Percentiles rank a stretch among this genome's conserved stretches.
Evolutionary conservation across 2,888 invertebrate genomes (phyloP).

Genomic region (Rhagophthalmus giganteus): DNA sequence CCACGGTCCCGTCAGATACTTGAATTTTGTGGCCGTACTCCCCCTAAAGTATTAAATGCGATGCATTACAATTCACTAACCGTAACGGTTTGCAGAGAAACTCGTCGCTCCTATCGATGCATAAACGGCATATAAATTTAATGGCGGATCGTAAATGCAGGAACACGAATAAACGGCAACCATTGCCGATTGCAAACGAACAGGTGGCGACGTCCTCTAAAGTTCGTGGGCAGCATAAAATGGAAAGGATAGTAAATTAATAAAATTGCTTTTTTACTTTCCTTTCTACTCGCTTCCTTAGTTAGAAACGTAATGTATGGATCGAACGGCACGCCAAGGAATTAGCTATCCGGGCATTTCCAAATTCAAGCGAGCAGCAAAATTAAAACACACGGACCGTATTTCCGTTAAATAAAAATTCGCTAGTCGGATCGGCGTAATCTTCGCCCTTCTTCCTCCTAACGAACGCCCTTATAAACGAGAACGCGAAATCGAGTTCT

Average conservation of each 20-base stretch:
- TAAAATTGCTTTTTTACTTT: slow-evolving; percentile 41
- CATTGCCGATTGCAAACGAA: slow-evolving; percentile 36
- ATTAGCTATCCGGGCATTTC: too few relatives aligned
- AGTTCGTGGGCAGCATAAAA: slow-evolving; percentile 31
- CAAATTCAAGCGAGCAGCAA: too few relatives aligned
- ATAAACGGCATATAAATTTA: slow-evolving; percentile 25
- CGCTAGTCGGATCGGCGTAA: too few relatives aligned
- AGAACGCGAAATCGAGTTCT: too few relatives aligned
- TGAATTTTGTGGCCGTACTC: slow-evolving; percentile 1
- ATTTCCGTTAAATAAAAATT: too few relatives aligned
- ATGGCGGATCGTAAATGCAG: slow-evolving; percentile 21
- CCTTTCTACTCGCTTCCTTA: slow-evolving; percentile 28
- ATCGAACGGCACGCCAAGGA: slow-evolving; percentile 7
- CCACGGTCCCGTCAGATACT: slow-evolving; percentile 9
- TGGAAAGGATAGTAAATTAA: slow-evolving; percentile 39
- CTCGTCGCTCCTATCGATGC: slow-evolving; percentile 8
- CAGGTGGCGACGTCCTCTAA: slow-evolving; percentile 42
- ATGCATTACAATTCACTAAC: slow-evolving; percentile 1
- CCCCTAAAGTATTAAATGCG: slow-evolving; percentile 1
- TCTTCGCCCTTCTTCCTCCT: too few relatives aligned
- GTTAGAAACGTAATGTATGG: slow-evolving; percentile 14
- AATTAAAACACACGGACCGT: too few relatives aligned
- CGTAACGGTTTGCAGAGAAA: neutral
- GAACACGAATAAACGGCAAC: slow-evolving; percentile 29
- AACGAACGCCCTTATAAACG: too few relatives aligned